Conservation (phyloP, 1,140 invertebrate species). For the Brachionus manjavacas region DNA sequence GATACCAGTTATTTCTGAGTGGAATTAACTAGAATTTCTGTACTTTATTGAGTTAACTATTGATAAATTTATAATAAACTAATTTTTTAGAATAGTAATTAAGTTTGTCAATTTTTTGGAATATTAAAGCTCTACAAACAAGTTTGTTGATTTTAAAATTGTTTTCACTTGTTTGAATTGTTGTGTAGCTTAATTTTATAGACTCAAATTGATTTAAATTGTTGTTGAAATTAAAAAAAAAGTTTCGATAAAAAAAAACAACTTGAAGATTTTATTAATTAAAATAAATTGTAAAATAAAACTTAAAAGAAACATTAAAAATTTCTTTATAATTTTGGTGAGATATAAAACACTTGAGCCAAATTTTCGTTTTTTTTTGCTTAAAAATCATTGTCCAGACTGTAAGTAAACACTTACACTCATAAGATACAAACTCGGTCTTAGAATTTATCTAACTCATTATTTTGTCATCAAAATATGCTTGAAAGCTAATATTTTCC, state of each 20-base stretch:
- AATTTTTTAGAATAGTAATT: background rate
- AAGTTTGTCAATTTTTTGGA: background rate
- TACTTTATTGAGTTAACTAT: background rate
- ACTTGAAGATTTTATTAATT: background rate
- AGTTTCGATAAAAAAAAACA: background rate
- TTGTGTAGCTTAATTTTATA: background rate
- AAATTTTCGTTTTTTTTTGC: background rate
- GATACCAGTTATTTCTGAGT: background rate
- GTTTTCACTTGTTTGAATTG: background rate
- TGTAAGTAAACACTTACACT: background rate
- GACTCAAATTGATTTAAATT: background rate
- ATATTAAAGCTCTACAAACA: background rate
- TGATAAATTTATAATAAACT: background rate
- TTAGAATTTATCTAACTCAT: background rate
- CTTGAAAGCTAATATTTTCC: background rate
- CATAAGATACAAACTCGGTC: background rate
- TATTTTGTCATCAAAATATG: background rate
- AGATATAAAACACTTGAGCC: background rate
- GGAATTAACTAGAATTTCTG: background rate
- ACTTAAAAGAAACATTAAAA: background rate
- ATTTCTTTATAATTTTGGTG: background rate
- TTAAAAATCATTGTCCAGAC: background rate
- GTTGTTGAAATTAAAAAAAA: background rate
- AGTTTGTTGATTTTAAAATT: background rate
- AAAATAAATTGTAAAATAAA: background rate